Base-by-base conservation (phyloP, 2,888 invertebrate species). In the Andricus curvator region DNA sequence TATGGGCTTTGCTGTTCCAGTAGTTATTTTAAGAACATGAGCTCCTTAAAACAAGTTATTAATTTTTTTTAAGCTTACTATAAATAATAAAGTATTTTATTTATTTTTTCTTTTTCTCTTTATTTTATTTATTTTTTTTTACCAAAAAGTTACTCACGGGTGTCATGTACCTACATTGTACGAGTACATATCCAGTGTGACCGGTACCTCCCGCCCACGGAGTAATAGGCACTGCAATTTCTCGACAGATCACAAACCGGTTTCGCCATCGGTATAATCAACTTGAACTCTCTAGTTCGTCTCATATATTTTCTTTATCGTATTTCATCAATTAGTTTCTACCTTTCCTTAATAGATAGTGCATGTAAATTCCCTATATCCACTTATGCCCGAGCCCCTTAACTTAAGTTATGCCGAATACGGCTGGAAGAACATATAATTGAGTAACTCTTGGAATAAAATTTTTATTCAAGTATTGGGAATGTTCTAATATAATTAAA, bases 321-420 rank as follows among this genome's bases (percentile, higher is more conserved):
- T 68, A 68, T 48, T 68, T 68, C 68, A 68, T 68, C 68, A 68
- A 70, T 70, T 70, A 51, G 70, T 70, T 70, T 70, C 70, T 70
- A 51, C 70, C 70, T 70, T 70, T 70, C 70, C 70, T 70, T 33
- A 70, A 70, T 51, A 70, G 70, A 70, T 70, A 20, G 51, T 51
- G n/a, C 51, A 51, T 51, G 70, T 51, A 70, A 70, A 51, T 70
- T 48, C 29, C 17, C 51, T 29, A 20, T 68, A 41, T 51, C 20
- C 20, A 48, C 51, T 70, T 48, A 70, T 20, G 68, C 22, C 68
- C 44, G 51, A 70, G 25, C 29, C 25, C 29, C 25, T 44, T 70
- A 70, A 70, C 6, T 2, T 33, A 4, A 33, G 0, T 33, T 4
- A 33, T 33, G 4, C 33, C 1, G 2, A 25, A 25, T 25, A 2